These are phyloP conservation scores for Shargacucullia verbasci DNA, from an alignment of 2,888 invertebrate species.

Conservation along the genomic window DNA sequence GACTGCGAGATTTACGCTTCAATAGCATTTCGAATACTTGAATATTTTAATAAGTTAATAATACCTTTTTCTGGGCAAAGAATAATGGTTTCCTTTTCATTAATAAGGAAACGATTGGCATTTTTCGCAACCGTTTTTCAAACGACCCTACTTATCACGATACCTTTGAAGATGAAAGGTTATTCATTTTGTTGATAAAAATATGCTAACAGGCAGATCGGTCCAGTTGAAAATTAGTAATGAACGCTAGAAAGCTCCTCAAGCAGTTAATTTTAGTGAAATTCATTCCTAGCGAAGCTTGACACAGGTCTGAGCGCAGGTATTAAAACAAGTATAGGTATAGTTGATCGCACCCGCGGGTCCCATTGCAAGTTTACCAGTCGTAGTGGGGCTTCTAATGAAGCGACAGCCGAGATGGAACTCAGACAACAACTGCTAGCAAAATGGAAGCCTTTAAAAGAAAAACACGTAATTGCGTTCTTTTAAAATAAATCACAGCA, in stretches of 20 bases:
- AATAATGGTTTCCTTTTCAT: conserved; percentile 68
- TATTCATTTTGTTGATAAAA: conserved; percentile 43
- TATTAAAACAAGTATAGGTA: conserved; percentile 76
- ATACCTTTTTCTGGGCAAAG: conserved; percentile 63
- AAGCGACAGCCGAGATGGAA: conserved; percentile 51
- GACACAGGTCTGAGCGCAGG: conserved; percentile 69
- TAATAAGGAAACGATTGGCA: conserved; percentile 59
- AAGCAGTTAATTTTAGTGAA: conserved; percentile 68
- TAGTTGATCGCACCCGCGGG: conserved; percentile 77
- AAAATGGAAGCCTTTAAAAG: conserved; percentile 38
- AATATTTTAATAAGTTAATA: conserved; percentile 79
- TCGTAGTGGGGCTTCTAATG: conserved; percentile 61
- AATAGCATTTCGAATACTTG: conserved; percentile 75
- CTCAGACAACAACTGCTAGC: conserved; percentile 31
- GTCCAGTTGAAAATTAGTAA: conserved; percentile 45
- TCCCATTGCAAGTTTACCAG: conserved; percentile 73
- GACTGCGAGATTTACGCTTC: conserved; percentile 81
- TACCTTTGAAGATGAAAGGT: conserved; percentile 45
- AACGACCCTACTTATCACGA: conserved; percentile 41
- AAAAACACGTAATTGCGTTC: conserved; percentile 36
- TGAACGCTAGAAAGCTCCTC: conserved; percentile 63
- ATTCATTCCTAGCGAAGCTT: conserved; percentile 73
- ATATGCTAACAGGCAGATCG: conserved; percentile 29
- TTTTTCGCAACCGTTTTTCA: conserved; percentile 41
- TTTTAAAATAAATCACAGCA: conserved; percentile 12